These are phyloP conservation scores for Synergus gifuensis DNA, from an alignment of 2,888 invertebrate genomes.

Conservation along the genomic window DNA sequence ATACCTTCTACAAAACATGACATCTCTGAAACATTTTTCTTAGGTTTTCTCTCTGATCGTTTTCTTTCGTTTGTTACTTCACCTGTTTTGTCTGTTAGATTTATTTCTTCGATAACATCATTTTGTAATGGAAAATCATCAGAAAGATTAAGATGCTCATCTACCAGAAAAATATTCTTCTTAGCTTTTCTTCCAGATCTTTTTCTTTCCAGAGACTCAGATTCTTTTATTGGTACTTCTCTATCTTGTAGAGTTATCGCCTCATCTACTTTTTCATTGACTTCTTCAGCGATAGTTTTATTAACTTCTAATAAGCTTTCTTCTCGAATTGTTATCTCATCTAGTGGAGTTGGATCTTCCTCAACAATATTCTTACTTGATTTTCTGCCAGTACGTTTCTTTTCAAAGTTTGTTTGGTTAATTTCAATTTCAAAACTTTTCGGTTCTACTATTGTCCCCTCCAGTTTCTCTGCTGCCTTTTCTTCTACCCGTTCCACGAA, in stretches of 20 bases:
- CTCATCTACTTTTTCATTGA: neutral
- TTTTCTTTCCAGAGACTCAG: neutral
- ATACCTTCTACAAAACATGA: neutral
- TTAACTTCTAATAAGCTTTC: conserved; percentile 9
- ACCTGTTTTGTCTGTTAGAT: neutral
- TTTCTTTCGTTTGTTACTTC: conserved; percentile 3
- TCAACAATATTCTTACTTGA: neutral
- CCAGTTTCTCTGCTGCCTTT: neutral
- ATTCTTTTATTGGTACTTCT: neutral
- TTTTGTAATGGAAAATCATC: conserved; percentile 41
- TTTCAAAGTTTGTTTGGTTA: conserved; percentile 11
- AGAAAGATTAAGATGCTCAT: conserved; percentile 57
- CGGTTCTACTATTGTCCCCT: neutral
- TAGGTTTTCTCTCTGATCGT: neutral
- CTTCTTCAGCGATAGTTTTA: neutral
- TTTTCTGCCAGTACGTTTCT: conserved; percentile 31
- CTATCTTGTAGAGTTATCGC: neutral
- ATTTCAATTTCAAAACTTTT: neutral
- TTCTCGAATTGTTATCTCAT: neutral
- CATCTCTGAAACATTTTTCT: neutral
- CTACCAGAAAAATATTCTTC: conserved; percentile 57
- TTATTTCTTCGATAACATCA: neutral
- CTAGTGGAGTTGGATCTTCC: neutral
- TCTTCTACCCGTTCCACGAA: neutral
- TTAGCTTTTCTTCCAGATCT: conserved; percentile 46